phyloP scores from a whole-genome alignment of 2,888 invertebrate genomes.

The Hypomecis punctinalis region DNA sequence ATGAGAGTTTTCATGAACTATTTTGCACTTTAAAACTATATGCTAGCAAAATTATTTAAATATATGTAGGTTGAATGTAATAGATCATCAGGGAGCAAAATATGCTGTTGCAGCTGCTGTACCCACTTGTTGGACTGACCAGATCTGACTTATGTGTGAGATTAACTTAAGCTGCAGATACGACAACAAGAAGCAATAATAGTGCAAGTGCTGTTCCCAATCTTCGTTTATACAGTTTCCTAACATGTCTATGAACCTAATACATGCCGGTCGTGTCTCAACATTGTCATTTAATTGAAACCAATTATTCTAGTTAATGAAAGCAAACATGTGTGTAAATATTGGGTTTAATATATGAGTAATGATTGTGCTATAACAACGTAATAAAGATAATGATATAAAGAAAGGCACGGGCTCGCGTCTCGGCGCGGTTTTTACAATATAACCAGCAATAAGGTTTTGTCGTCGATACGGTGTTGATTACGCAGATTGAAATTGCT shows the following conservation, averaged over 20 bases:
- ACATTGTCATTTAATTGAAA: neutral
- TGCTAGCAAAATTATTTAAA: neutral
- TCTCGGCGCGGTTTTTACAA: constrained; percentile 47
- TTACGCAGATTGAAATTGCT: constrained; percentile 80
- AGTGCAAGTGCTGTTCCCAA: too few species aligned
- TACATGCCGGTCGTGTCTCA: neutral
- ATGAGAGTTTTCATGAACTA: constrained; percentile 52
- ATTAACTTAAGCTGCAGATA: too few species aligned
- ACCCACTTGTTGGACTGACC: too few species aligned
- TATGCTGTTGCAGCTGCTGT: too few species aligned
- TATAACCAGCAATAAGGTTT: constrained; percentile 65
- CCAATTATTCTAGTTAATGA: neutral
- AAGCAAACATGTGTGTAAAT: constrained; percentile 20
- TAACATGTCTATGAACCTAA: too few species aligned
- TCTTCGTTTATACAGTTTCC: too few species aligned
- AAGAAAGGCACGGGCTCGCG: constrained; percentile 6
- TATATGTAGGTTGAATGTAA: too few species aligned
- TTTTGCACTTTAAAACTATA: constrained; percentile 34
- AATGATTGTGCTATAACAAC: constrained; percentile 13
- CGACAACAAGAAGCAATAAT: too few species aligned
- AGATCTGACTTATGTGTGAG: too few species aligned
- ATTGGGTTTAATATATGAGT: constrained; percentile 13
- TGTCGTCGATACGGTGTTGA: constrained; percentile 69
- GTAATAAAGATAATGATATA: constrained; percentile 21
- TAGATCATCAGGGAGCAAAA: too few species aligned